Evolutionary conservation across 2,888 invertebrate genomes (phyloP), one percentile per base, ranked within the genome.

Genomic region (Dugesia japonica): DNA sequence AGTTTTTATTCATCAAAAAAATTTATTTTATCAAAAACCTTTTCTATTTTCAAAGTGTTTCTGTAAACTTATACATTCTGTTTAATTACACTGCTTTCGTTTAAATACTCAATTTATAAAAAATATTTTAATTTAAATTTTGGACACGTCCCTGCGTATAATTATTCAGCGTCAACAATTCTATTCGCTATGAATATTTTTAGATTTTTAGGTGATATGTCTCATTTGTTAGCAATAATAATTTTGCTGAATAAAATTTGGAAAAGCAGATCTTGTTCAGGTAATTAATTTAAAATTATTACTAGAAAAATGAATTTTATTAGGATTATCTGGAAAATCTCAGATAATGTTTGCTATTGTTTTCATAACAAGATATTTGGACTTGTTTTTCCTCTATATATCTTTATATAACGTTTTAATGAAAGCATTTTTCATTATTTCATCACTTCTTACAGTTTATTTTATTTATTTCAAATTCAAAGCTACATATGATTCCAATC

Each of bases 271-370:
- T 71, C 71, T 13, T 71, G 71, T 71, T 7, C 71, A 23, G 71
- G 71, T 71, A 71, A 23, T 71, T n/a, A 23, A 26, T n/a, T 71
- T 71, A 71, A 71, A 71, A 26, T 13, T 15, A 26, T 71, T 9
- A 13, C n/a, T 71, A 7, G 71, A 7, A 9, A 20, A 7, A 7
- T 13, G n/a, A 71, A 9, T 76, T 79, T 79, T 27, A 23, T 38
- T 86, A 91, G 91, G 91, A 81, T 92, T 94, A 84, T 93, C 93
- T 42, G 93, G 93, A 82, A 92, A 92, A 85, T 92, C 92, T 80
- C 93, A 94, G 86, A 89, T 94, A 80, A 87, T 94, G 42, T 94
- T 94, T 86, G 89, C 92, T 31, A 86, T 93, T 79, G 93, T 93
- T 23, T 94, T 92, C 85, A 89, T 91, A 79, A 88, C 92, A 76